Percentiles rank a stretch among this genome's conserved stretches.
Conservation (phyloP, 2,888 invertebrate species). For the Stenurella melanura region DNA sequence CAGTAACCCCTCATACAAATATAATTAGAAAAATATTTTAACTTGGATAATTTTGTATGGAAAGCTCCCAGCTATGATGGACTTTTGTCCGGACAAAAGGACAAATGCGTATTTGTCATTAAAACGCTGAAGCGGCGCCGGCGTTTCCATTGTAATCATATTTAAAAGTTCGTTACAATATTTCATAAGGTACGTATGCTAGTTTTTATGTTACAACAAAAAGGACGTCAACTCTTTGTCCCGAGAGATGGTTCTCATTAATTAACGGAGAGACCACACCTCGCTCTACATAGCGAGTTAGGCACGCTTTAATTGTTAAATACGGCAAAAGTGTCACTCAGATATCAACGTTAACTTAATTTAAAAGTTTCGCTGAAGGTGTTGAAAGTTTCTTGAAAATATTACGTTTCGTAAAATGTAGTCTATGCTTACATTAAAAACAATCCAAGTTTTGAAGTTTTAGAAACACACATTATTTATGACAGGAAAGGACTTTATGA, state of each 20-base stretch:
- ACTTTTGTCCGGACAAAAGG: neutral
- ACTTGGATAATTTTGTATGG: too few species aligned
- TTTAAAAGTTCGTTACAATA: conserved; percentile 37
- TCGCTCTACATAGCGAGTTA: conserved; percentile 27
- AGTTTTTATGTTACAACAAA: conserved; percentile 45
- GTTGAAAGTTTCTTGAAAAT: conserved; percentile 50
- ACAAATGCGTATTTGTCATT: neutral
- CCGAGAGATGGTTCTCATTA: conserved; percentile 50
- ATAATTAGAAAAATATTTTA: too few species aligned
- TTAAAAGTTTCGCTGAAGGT: conserved; percentile 62
- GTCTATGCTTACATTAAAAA: conserved; percentile 34
- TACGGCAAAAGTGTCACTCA: conserved; percentile 64
- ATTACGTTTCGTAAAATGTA: conserved; percentile 50
- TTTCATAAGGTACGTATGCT: conserved; percentile 26
- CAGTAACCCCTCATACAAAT: too few species aligned
- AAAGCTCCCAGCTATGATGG: neutral
- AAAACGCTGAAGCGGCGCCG: neutral
- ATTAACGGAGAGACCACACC: conserved; percentile 51
- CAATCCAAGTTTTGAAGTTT: conserved; percentile 37
- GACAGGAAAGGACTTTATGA: conserved; percentile 27
- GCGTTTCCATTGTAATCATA: conserved; percentile 13
- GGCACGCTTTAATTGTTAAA: conserved; percentile 64
- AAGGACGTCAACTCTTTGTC: conserved; percentile 50
- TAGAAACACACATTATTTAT: conserved; percentile 35
- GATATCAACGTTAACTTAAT: conserved; percentile 63